Base-by-base conservation (phyloP, 2,888 invertebrate genomes). In the Dasysyrphus albostriatus region DNA sequence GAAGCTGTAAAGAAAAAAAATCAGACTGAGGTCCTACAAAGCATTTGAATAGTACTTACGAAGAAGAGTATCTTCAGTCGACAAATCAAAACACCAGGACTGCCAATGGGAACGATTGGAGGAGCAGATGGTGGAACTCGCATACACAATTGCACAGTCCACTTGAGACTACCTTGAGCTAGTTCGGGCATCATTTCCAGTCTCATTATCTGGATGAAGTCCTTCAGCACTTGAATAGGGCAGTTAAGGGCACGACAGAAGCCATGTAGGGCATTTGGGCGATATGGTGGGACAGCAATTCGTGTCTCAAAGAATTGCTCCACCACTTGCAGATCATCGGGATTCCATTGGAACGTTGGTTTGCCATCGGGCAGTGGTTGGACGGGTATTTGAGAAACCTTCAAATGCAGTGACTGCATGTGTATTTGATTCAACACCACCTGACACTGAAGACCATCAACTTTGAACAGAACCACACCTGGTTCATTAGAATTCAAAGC, bases 291-390 rank as follows among this genome's bases (percentile, higher is more conserved):
- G 19, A 96, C 95, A 9, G 96, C 97, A 44, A 98, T 98, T 91
- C 97, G 95, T 29, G 95, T 95, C 91, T 98, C 98, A 93, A 98
- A 98, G 93, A 98, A 98, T 91, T 96, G 97, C 93, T 98, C 98
- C 91, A 98, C 95, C 74, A 97, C 95, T 93, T 97, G 96, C 89
- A 98, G 92, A 90, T 98, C 98, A 88, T 98, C 98, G 0, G 94
- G 92, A 42, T 95, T 95, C 96, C 98, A 98, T 89, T 96, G 96
- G 81, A 91, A 92, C 0, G 91, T 90, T 89, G 97, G 98, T 91
- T 97, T 97, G 90, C 96, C 96, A 89, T 98, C 98, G 0, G 96
- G 96, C 85, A 96, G 93, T 0, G 96, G 96, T 88, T 96, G 93
- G 75, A 94, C 93, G 77, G 94, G 94, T 84, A 92, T 82, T 78